Evolutionary conservation across 1,140 invertebrate genomes (phyloP).

Genomic region (Telenomus remus): DNA sequence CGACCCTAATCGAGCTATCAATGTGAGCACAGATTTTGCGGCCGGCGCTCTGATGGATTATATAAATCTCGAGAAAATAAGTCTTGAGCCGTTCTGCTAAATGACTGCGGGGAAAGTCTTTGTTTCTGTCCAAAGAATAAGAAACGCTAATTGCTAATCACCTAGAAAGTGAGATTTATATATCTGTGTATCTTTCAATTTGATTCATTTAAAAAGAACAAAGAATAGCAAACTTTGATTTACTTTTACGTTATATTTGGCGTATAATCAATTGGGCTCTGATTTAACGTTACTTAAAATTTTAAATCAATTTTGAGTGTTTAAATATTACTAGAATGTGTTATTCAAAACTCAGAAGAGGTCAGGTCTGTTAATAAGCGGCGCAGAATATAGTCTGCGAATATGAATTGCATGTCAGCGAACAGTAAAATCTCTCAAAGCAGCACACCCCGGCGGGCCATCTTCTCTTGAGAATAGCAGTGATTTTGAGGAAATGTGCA

Average conservation of each 20-base stretch:
- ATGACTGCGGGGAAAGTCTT: constrained; percentile 42
- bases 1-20: constrained; percentile 17
- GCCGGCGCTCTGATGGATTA: constrained; percentile 19
- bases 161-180: constrained; percentile 54
- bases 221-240: neutral
- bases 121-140: constrained; percentile 37
- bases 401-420: constrained; percentile 71
- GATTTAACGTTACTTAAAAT: too few relatives aligned
- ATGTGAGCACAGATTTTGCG: constrained; percentile 17
- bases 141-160: constrained; percentile 50
- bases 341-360: constrained; percentile 20
- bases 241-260: too few relatives aligned
- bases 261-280: too few relatives aligned
- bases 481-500: constrained; percentile 73
- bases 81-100: constrained; percentile 24
- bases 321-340: neutral
- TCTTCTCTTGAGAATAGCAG: constrained; percentile 71
- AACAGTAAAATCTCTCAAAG: constrained; percentile 68
- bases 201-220: constrained; percentile 6
- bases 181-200: constrained; percentile 6
- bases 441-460: constrained; percentile 68
- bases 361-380: constrained; percentile 32
- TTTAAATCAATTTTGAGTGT: neutral
- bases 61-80: constrained; percentile 26
- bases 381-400: constrained; percentile 49